Base-by-base conservation (phyloP, 2,888 invertebrate genomes). In the Teleogryllus oceanicus region DNA sequence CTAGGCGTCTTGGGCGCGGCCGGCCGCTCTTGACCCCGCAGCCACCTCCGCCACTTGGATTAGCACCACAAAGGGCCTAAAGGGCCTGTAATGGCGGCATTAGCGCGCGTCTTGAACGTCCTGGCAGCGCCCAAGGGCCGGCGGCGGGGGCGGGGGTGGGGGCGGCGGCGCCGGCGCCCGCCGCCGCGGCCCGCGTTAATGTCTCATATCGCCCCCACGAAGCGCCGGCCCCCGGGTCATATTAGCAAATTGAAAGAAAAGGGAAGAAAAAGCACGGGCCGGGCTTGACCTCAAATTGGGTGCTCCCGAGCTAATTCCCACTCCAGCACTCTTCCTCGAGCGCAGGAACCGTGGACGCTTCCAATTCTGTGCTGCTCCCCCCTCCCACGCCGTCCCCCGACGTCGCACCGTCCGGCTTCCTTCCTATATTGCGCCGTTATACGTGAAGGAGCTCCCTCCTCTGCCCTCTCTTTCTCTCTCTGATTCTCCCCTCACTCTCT, bases 51-150 rank as follows among this genome's bases (percentile, higher is more conserved):
- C 62, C 62, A n/a, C 62, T 62, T 11, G 62, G 62, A 62, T 62
- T 62, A 62, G 62, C 62, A 62, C 62, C 62, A 62, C 62, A 62
- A 62, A 62, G 62, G 62, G n/a, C 62, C 62, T n/a, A 62, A 62
- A 62, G 62, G 62, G n/a, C 62, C 62, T 62, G 62, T 12, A 12
- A 62, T 62, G n/a, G 13, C n/a, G 62, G 62, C 62, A 62, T 62
- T 62, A 62, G 62, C 62, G 62, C 13, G 13, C 62, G 13, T 62
- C 62, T 62, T 62, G 62, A 62, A 62, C 62, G 62, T 12, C 16
- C 62, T n/a, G n/a, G 11, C 62, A 37, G 37, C 37, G 37, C 37
- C 37, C 37, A 8, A 37, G 37, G 8, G 37, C 37, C 37, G 37
- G 5, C 24, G 24, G 21, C 24, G 24, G 24, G 24, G 24, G 24